These are phyloP conservation scores for Aurelia aurita complex sp. Pacific DNA, from an alignment of 30 jellyfish, hydroid and myxozoan species.

Conservation along the genomic window DNA sequence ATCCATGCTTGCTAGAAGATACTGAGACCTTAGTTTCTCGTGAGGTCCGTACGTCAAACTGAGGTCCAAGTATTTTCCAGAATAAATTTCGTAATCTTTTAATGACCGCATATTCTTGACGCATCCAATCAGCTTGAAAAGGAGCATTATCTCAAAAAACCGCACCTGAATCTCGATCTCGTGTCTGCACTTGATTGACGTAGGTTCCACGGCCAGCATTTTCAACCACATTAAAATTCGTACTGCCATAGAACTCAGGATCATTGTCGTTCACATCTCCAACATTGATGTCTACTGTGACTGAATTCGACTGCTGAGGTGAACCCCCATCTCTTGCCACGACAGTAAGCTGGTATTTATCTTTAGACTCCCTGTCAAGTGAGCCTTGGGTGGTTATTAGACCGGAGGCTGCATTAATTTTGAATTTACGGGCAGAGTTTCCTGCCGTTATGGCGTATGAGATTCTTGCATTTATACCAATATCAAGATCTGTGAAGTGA, in stretches of 20 bases:
- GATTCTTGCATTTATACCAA: constrained; percentile 63
- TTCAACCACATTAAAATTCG: constrained; percentile 43
- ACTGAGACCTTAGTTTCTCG: too few species aligned
- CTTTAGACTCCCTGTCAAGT: constrained; percentile 59
- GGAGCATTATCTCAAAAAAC: too few species aligned
- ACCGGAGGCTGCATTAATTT: constrained; percentile 35
- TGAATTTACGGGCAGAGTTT: not conserved
- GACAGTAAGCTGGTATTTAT: constrained; percentile 19
- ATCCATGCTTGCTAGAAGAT: too few species aligned
- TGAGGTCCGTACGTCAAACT: too few species aligned
- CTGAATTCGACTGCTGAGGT: constrained; percentile 24
- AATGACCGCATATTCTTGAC: too few species aligned
- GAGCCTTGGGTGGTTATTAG: not conserved
- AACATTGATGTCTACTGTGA: constrained; percentile 33
- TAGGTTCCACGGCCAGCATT: constrained; percentile 34
- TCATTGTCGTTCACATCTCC: constrained; percentile 67
- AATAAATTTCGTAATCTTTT: too few species aligned
- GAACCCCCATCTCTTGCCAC: constrained; percentile 60
- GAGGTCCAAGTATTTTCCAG: too few species aligned
- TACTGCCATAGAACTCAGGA: constrained; percentile 52
- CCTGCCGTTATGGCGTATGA: constrained; percentile 49
- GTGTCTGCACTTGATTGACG: constrained; percentile 35
- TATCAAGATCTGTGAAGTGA: constrained; percentile 48
- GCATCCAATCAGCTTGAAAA: too few species aligned
- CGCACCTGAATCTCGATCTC: constrained; percentile 62